Evolutionary conservation across 1,140 invertebrate genomes (phyloP), one percentile per base, ranked within the genome.

Genomic region (Drosophila virilis): DNA sequence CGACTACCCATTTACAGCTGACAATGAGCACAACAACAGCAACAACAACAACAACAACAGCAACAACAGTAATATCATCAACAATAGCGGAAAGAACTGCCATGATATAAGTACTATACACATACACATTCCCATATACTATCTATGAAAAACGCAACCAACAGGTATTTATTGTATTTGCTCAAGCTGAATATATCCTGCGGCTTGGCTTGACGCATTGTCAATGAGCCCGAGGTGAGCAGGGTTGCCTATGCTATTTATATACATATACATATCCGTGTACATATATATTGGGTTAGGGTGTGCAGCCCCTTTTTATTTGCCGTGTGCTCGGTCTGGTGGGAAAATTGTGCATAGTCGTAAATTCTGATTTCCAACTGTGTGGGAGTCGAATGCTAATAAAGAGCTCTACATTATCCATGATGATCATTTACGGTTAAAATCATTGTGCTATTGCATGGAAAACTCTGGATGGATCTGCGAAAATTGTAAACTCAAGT

Each of bases 91-190:
- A 60, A 60, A 72, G 60, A 61, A 60, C 65, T 59, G 67, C 69
- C 72, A 68, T 54, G 54, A 73, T 74, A 58, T 57, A 69, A 77
- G 65, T 70, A 58, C 57, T 67, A 61, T 60, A 69, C 76, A 69
- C 46, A 74, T 15, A 57, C 51, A 17, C 51, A 17, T 33, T 13
- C 7, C 50, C 28, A 50, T 10, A 15, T 10, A 42, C 7, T 43
- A 68, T 35, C 22, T 35, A 33, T 74, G 71, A 68, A 61, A 61
- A 69, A 57, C 43, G 66, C 59, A 77, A 71, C 82, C 84, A 88
- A 88, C 83, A 88, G 83, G 83, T 88, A 88, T 89, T 88, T 88
- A 88, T 88, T 88, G 83, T 89, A 88, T 83, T 86, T 86, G 69
- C 83, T 77, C 83, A 88, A 65, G 73, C 76, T 77, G 83, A 88